Percentiles rank a stretch among this genome's conserved stretches.
Conservation (phyloP, 2,797 vertebrate genomes). For the Sparidentex hasta region DNA sequence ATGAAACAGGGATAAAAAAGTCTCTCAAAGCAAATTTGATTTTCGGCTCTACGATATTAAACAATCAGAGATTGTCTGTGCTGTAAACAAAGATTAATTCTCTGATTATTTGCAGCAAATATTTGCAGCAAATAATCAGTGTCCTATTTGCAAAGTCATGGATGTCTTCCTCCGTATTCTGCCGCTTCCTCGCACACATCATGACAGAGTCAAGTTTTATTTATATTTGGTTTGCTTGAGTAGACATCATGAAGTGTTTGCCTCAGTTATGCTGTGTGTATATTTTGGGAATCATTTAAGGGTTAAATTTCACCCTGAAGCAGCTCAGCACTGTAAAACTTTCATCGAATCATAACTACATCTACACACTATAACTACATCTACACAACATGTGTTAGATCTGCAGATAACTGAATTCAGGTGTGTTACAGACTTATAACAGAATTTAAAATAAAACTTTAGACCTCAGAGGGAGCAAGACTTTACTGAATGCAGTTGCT, state of each 20-base stretch:
- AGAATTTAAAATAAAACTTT: neutral
- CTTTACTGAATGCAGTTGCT: no score
- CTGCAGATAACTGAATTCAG: neutral
- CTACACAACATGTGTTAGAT: neutral
- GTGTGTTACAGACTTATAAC: neutral
- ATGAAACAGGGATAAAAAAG: conserved; percentile 3
- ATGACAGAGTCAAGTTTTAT: conserved; percentile 16
- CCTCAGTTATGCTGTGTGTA: neutral
- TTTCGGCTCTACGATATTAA: conserved; percentile 59
- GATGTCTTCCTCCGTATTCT: conserved; percentile 34
- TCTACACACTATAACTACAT: neutral
- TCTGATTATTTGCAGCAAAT: conserved; percentile 76
- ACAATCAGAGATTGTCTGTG: conserved; percentile 68
- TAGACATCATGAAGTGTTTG: conserved; percentile 3
- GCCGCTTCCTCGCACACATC: conserved; percentile 22
- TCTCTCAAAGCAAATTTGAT: conserved; percentile 50
- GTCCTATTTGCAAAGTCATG: conserved; percentile 72
- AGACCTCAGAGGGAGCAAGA: no score
- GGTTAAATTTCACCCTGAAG: neutral
- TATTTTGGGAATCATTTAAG: neutral
- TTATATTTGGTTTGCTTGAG: conserved; percentile 45
- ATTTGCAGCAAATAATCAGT: conserved; percentile 82
- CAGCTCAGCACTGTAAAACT: neutral
- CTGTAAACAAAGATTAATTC: conserved; percentile 71
- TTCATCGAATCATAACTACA: neutral